phyloP scores from a whole-genome alignment of 2,113 vertebrate genomes.

The Silurus meridionalis region DNA sequence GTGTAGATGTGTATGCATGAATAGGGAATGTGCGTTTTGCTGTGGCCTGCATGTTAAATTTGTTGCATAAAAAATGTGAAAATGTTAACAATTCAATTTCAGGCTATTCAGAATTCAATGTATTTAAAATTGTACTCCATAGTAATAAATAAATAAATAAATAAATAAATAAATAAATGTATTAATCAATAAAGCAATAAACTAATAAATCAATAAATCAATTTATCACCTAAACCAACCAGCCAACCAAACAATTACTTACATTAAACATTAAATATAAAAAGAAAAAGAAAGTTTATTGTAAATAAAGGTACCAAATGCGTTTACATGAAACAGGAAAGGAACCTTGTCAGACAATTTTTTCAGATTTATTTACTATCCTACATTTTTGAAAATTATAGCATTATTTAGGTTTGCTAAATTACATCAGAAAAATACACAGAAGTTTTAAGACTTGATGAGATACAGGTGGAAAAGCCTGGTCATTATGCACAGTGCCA shows the following conservation, averaged over 20 bases:
- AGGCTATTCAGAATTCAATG: neutral
- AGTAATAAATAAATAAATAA: neutral
- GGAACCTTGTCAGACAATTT: too few relatives aligned
- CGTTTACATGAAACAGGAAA: too few relatives aligned
- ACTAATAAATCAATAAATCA: too few relatives aligned
- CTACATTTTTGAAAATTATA: neutral
- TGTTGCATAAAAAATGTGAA: neutral
- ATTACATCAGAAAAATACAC: neutral
- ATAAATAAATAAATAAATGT: neutral
- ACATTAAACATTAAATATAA: too few relatives aligned
- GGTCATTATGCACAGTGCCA: neutral
- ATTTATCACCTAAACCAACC: too few relatives aligned
- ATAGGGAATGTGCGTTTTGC: neutral
- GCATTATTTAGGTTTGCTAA: neutral
- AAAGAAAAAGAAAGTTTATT: too few relatives aligned
- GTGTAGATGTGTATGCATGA: neutral
- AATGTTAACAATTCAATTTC: neutral
- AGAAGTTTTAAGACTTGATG: neutral
- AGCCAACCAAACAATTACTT: too few relatives aligned
- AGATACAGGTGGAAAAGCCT: neutral
- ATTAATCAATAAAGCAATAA: too few relatives aligned
- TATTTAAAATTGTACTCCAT: neutral
- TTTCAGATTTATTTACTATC: too few relatives aligned
- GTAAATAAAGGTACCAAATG: too few relatives aligned
- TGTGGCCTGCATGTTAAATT: slow-evolving; percentile 2